These are phyloP conservation scores for Tuberolachnus salignus DNA, from an alignment of 2,888 invertebrate species.

Conservation along the genomic window DNA sequence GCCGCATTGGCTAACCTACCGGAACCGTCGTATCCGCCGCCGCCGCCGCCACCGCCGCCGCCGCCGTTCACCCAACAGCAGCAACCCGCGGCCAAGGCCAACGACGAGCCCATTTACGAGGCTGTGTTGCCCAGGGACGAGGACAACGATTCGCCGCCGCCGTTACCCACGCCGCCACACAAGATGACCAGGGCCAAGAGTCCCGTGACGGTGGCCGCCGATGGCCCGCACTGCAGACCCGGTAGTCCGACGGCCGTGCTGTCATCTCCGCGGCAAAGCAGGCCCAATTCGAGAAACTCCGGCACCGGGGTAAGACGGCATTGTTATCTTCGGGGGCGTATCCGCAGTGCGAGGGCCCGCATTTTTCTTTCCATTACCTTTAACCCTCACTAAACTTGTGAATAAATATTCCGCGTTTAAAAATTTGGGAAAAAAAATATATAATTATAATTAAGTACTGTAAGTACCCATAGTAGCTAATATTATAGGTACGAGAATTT, in stretches of 20 bases:
- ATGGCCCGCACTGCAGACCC: conserved; percentile 59
- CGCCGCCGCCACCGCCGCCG: conserved; percentile 65
- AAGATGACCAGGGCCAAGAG: conserved; percentile 62
- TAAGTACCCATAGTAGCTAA: too few relatives aligned
- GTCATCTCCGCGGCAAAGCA: conserved; percentile 65
- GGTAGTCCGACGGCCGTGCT: conserved; percentile 59
- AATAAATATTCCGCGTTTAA: too few relatives aligned
- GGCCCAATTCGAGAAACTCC: conserved; percentile 65
- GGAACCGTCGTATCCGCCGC: conserved; percentile 76
- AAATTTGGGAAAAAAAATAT: too few relatives aligned
- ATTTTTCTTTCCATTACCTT: too few relatives aligned
- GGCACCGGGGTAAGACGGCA: conserved; percentile 58
- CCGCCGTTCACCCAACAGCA: conserved; percentile 60
- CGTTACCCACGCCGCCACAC: conserved; percentile 65
- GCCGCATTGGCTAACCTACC: conserved; percentile 66
- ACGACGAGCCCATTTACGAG: conserved; percentile 81
- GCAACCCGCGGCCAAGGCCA: conserved; percentile 63
- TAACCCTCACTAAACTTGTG: too few relatives aligned
- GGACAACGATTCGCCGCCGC: conserved; percentile 62
- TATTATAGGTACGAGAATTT: too few relatives aligned
- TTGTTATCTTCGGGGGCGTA: too few relatives aligned
- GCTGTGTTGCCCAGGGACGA: conserved; percentile 78
- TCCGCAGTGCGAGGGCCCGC: too few relatives aligned
- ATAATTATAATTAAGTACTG: too few relatives aligned
- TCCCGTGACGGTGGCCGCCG: conserved; percentile 62